phyloP scores from a whole-genome alignment of 2,797 vertebrate species.

The Gephyroberyx darwinii region DNA sequence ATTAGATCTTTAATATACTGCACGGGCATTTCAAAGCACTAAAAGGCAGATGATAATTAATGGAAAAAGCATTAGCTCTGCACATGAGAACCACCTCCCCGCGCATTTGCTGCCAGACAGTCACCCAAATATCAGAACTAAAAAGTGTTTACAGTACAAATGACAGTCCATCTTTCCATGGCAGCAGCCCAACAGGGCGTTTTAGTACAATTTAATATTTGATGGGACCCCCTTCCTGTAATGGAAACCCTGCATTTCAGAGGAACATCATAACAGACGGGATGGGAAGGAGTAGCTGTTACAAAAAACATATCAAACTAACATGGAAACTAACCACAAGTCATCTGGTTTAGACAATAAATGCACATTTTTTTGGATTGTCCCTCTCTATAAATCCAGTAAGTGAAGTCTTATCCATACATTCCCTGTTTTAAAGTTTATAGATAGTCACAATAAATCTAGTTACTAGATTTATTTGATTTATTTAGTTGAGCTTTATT shows the following conservation, averaged over 20 bases:
- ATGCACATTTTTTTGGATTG: constrained; percentile 2
- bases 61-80: constrained; percentile 76
- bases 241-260: constrained; percentile 57
- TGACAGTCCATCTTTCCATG: constrained; percentile 68
- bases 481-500: background rate
- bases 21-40: constrained; percentile 56
- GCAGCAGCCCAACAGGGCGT: constrained; percentile 64
- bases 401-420: background rate
- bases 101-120: constrained; percentile 58
- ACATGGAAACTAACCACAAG: constrained; percentile 9
- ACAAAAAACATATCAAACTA: too few species aligned
- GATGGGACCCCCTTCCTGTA: constrained; percentile 57
- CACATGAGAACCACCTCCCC: constrained; percentile 45
- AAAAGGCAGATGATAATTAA: constrained; percentile 72
- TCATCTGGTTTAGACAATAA: background rate
- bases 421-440: constrained; percentile 13
- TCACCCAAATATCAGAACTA: constrained; percentile 68
- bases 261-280: constrained; percentile 17
- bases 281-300: background rate
- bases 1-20: constrained; percentile 28
- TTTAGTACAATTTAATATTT: constrained; percentile 71
- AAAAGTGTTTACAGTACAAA: constrained; percentile 74
- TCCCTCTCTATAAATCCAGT: background rate
- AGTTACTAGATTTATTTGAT: too few species aligned
- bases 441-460: too few species aligned